Conservation (phyloP, 2,797 vertebrate species). For the Tokudaia muenninki region DNA sequence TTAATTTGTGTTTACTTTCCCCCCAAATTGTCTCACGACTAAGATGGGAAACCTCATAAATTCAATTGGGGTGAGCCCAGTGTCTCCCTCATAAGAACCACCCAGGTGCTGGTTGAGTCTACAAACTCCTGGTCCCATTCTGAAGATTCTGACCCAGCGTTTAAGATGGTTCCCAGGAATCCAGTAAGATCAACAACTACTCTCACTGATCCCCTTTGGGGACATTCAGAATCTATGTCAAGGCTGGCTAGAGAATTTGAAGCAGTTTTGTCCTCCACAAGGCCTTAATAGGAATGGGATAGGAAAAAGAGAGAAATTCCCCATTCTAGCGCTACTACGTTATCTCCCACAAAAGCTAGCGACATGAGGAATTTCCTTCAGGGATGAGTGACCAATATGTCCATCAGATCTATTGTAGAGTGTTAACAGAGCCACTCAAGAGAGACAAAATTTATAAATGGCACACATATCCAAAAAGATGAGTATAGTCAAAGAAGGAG, state of each 20-base stretch:
- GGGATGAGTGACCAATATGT: neutral
- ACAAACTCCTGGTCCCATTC: neutral
- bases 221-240: neutral
- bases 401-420: neutral
- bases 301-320: neutral
- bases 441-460: slow-evolving; percentile 14
- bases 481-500: neutral
- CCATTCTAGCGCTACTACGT: neutral
- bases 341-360: neutral
- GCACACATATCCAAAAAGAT: neutral
- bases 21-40: slow-evolving; percentile 4
- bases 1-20: neutral
- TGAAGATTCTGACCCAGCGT: neutral
- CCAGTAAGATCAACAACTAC: neutral
- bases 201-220: neutral
- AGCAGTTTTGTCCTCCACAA: neutral
- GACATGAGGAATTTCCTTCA: neutral
- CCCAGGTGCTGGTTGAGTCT: neutral
- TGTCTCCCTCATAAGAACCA: neutral
- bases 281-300: neutral
- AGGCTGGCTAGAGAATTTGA: neutral
- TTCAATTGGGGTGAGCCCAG: neutral
- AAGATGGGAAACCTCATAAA: neutral
- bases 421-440: neutral
- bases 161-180: neutral